Conservation (phyloP, 2,797 vertebrate genomes). For the Amphiprion clarkii region DNA sequence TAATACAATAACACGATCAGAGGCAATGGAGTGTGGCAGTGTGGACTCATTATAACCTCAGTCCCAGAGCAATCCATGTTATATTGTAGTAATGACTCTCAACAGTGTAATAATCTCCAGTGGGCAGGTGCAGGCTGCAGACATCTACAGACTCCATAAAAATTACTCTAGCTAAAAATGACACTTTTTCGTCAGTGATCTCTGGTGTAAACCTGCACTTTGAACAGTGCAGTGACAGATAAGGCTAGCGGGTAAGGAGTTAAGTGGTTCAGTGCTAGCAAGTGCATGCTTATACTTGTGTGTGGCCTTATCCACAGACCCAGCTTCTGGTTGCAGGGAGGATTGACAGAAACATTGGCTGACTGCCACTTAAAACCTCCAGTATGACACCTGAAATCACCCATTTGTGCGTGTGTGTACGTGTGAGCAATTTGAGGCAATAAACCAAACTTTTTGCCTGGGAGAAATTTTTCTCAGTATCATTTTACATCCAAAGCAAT, state of each 20-base stretch:
- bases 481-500: conserved; percentile 38
- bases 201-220: conserved; percentile 22
- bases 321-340: not conserved
- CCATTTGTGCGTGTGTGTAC: not conserved
- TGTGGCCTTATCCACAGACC: too few species aligned
- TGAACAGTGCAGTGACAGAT: too few species aligned
- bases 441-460: conserved; percentile 34
- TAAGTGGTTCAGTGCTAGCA: too few species aligned
- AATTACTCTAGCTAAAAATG: conserved; percentile 1
- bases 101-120: too few species aligned
- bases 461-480: conserved; percentile 38
- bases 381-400: conserved; percentile 28
- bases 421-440: conserved; percentile 27
- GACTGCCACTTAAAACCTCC: not conserved
- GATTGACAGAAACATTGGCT: conserved; percentile 6
- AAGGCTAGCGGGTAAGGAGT: too few species aligned
- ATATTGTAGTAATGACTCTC: too few species aligned
- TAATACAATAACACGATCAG: too few species aligned
- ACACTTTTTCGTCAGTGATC: conserved; percentile 12
- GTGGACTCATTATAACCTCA: too few species aligned
- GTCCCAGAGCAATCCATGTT: too few species aligned
- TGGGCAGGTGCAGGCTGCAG: too few species aligned
- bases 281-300: too few species aligned
- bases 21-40: too few species aligned
- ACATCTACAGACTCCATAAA: not conserved